phyloP scores from a whole-genome alignment of 2,113 vertebrate species.

The Carlito syrichta region DNA sequence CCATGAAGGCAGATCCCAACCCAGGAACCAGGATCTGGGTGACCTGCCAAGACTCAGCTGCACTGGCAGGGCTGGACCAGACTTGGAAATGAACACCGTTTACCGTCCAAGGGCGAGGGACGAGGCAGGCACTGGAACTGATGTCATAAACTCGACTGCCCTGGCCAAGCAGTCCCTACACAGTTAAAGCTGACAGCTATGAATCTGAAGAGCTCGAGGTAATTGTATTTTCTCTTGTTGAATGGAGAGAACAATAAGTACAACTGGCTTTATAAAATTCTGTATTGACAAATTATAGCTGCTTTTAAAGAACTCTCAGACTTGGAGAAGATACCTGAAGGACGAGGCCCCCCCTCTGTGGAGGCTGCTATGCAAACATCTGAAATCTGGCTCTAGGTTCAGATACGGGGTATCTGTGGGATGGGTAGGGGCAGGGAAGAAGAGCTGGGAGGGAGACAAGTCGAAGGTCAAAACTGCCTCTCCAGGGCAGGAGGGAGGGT shows the following conservation, averaged over 20 bases:
- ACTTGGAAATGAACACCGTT: not conserved
- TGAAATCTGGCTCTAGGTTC: not conserved
- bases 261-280: not conserved
- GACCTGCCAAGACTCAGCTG: not conserved
- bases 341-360: not conserved
- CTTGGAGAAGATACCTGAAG: not conserved
- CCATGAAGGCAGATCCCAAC: not conserved
- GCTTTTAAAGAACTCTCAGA: not conserved
- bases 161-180: not conserved
- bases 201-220: not conserved
- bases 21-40: not conserved
- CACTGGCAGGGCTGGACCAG: not conserved
- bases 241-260: not conserved
- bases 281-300: not conserved
- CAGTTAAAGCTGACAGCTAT: fast-evolving
- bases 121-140: not conserved
- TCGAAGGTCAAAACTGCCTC: not conserved
- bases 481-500: not conserved
- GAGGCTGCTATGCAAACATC: conserved; percentile 60
- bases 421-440: not conserved
- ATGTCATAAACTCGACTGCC: not conserved
- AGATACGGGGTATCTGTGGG: not conserved
- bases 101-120: not conserved
- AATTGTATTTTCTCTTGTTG: not conserved
- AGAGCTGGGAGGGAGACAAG: too few species aligned